phyloP scores from a whole-genome alignment of 2,888 invertebrate species.

The Phyllotreta striolata region DNA sequence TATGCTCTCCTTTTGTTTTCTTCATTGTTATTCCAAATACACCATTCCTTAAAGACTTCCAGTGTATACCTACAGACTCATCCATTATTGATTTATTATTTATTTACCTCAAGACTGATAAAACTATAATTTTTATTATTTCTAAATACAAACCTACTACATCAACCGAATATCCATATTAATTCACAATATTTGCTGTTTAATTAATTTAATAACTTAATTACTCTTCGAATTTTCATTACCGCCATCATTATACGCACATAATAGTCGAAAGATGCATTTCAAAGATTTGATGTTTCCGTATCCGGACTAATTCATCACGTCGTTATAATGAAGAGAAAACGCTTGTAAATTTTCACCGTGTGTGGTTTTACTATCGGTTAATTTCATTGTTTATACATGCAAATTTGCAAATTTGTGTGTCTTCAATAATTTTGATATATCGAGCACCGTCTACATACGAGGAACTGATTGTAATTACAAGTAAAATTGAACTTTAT shows the following conservation, averaged over 20 bases:
- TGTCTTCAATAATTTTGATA: constrained; percentile 21
- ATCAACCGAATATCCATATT: too few species aligned
- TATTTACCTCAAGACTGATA: too few species aligned
- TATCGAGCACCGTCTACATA: constrained; percentile 6
- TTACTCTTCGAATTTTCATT: too few species aligned
- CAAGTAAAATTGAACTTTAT: constrained; percentile 5
- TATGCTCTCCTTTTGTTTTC: background rate
- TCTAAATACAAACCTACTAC: too few species aligned
- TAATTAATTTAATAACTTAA: too few species aligned
- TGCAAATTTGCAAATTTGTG: constrained; percentile 24
- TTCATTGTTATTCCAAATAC: constrained; percentile 5
- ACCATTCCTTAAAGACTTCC: background rate
- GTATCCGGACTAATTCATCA: constrained; percentile 17
- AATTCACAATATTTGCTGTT: too few species aligned
- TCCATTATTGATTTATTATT: background rate
- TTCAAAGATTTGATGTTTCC: constrained; percentile 13
- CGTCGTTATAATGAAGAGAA: constrained; percentile 10
- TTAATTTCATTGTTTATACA: constrained; percentile 23
- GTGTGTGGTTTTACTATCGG: constrained; percentile 20
- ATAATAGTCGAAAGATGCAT: constrained; percentile 1
- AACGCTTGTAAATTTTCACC: constrained; percentile 11
- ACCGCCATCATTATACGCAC: too few species aligned
- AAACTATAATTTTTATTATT: too few species aligned
- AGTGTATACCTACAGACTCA: too few species aligned
- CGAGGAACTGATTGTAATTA: constrained; percentile 9